Base-by-base conservation (phyloP, 2,888 invertebrate genomes). In the Salticus scenicus region DNA sequence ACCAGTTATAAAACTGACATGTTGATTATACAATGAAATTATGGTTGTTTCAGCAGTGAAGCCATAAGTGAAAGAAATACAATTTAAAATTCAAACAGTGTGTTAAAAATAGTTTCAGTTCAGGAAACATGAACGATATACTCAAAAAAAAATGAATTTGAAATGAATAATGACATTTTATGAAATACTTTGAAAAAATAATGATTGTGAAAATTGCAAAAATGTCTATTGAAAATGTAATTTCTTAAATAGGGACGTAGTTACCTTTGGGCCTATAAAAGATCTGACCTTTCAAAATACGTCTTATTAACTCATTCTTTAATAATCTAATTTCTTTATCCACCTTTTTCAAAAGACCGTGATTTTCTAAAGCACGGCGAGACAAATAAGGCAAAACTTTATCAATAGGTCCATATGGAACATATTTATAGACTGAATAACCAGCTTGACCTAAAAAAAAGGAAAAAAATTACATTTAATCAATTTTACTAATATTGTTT, bases 371-470 rank as follows among this genome's bases (percentile, higher is more conserved):
- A 87, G 99, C 99, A 89, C 99, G 94, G 83, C 99, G 94, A 4
- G 98, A 98, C 89, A 99, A 92, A 92, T 99, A 99, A 0, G 99
- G 99, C 89, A 99, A 92, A 1, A 99, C 99, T 92, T 99, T 98
- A 89, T 96, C 94, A 28, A 99, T 98, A 0, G 99, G 99, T 0
- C 99, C 99, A 91, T 99, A 99, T 0, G 99, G 99, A 88, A 99
- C 97, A 92, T 99, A 99, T 92, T 99, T 99, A 93, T 99, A 99
- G 17, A 98, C 99, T 0, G 99, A 99, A 92, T 98, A 99, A 66
- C 99, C 99, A 66, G 98, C 96, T 93, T 99, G 99, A 90, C 99
- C 99, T 97, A 92, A 0, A 90, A 20, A 47, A 24, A 24, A 24
- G 24, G 10, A 10, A 24, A 41, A 70, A 2, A 17, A 37, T 17